A percentile compares a stretch with the other conserved stretches of the same genome.
These are phyloP conservation scores for Pogonomyrmex californicus DNA, from an alignment of 1,140 invertebrate genomes.

Conservation along the genomic window DNA sequence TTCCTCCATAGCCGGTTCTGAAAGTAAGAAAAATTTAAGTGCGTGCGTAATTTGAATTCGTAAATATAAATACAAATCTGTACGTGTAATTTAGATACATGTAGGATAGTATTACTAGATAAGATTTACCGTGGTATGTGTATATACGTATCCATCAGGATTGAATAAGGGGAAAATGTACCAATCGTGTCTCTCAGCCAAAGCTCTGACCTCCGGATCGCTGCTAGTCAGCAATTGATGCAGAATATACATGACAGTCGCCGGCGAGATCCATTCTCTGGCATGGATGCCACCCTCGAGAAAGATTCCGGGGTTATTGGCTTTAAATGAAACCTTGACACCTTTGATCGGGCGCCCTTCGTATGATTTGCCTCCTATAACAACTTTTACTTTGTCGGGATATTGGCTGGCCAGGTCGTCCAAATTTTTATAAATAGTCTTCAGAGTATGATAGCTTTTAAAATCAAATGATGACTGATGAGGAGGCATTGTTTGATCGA, in stretches of 20 bases:
- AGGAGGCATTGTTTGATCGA: not conserved
- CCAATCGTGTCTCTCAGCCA: conserved; percentile 5
- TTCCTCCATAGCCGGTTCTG: not conserved
- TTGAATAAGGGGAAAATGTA: conserved; percentile 90
- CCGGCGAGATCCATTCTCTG: conserved; percentile 93
- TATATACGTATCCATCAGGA: conserved; percentile 93
- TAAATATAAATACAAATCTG: not conserved
- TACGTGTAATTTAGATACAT: not conserved
- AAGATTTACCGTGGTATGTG: conserved; percentile 82
- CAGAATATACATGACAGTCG: conserved; percentile 90
- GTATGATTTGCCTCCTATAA: not conserved
- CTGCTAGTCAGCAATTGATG: conserved; percentile 87
- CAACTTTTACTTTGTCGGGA: not conserved
- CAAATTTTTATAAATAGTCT: not conserved
- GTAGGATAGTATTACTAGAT: not conserved
- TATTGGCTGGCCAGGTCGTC: not conserved
- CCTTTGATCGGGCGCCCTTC: conserved; percentile 2
- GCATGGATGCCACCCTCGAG: conserved; percentile 89
- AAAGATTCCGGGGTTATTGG: conserved; percentile 2
- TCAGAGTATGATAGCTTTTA: not conserved
- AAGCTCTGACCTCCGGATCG: not conserved
- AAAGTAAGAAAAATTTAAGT: not conserved
- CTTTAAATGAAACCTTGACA: not conserved
- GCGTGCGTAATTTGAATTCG: not conserved
- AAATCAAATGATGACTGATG: not conserved